Conservation (phyloP, 64 coral and sea anemone species). For the Porites australiensis region DNA sequence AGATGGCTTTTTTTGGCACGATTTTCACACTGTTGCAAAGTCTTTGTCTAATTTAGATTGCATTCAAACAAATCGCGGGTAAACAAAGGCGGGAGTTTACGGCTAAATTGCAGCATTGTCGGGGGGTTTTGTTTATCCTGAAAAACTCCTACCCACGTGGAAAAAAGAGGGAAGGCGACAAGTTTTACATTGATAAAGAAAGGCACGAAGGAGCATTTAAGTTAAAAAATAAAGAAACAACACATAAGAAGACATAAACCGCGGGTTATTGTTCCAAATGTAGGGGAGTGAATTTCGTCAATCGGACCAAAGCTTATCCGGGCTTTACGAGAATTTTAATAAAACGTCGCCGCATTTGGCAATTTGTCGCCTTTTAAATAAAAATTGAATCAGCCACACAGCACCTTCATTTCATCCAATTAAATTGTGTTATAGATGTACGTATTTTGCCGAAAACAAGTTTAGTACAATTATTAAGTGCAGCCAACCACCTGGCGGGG, state of each 20-base stretch:
- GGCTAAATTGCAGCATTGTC: slow-evolving; percentile 45
- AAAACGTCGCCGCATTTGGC: slow-evolving; percentile 23
- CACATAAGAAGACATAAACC: background rate
- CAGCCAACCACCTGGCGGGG: slow-evolving; percentile 70
- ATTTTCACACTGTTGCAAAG: slow-evolving; percentile 32
- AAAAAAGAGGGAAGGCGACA: slow-evolving; percentile 1
- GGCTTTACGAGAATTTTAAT: slow-evolving; percentile 32
- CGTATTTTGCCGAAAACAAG: slow-evolving; percentile 53
- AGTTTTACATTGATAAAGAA: background rate
- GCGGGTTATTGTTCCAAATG: slow-evolving; percentile 38
- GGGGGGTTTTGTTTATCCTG: slow-evolving; percentile 2
- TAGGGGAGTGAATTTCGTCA: background rate
- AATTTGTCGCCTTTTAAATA: slow-evolving; percentile 52
- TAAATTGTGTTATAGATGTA: slow-evolving; percentile 70
- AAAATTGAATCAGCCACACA: slow-evolving; percentile 69
- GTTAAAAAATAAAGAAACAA: background rate
- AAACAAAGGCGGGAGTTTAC: slow-evolving; percentile 45
- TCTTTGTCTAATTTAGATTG: slow-evolving; percentile 52
- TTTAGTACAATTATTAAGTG: slow-evolving; percentile 40
- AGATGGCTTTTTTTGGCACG: slow-evolving; percentile 4
- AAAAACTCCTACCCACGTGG: slow-evolving; percentile 13
- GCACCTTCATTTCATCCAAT: slow-evolving; percentile 65
- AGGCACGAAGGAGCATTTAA: slow-evolving; percentile 15
- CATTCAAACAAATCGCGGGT: slow-evolving; percentile 42
- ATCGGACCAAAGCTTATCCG: background rate